These are phyloP conservation scores for Cathartes aura DNA, from an alignment of 2,113 vertebrate genomes.

Conservation along the genomic window DNA sequence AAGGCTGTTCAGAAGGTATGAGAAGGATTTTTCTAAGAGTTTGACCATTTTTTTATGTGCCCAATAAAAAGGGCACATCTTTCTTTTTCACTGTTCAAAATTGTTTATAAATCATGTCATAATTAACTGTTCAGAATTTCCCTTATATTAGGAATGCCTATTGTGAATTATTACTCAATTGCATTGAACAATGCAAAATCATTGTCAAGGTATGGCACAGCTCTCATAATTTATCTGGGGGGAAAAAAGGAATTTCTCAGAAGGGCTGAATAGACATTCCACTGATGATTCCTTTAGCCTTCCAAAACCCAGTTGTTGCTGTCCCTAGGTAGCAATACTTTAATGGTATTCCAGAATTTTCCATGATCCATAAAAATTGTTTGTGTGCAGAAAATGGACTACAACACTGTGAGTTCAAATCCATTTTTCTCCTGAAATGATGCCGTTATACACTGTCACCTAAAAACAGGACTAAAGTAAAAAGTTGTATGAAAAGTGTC, in stretches of 20 bases:
- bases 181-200: neutral
- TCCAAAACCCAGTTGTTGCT: neutral
- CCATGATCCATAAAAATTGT: neutral
- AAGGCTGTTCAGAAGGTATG: neutral
- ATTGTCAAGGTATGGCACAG: neutral
- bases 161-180: neutral
- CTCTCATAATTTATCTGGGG: neutral
- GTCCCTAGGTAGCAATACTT: neutral
- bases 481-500: neutral
- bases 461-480: neutral
- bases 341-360: neutral
- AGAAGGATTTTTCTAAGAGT: neutral
- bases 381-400: neutral
- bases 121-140: neutral
- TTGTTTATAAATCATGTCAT: neutral
- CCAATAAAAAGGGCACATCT: neutral
- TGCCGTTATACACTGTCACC: neutral
- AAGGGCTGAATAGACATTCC: neutral
- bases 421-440: neutral
- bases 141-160: neutral
- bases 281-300: neutral
- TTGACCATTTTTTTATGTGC: neutral
- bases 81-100: neutral
- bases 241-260: neutral
- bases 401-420: neutral